A percentile compares a stretch with the other conserved stretches of the same genome.
These are phyloP conservation scores for Amblyopsis hoosieri DNA, from an alignment of 2,797 vertebrate species.

Conservation along the genomic window DNA sequence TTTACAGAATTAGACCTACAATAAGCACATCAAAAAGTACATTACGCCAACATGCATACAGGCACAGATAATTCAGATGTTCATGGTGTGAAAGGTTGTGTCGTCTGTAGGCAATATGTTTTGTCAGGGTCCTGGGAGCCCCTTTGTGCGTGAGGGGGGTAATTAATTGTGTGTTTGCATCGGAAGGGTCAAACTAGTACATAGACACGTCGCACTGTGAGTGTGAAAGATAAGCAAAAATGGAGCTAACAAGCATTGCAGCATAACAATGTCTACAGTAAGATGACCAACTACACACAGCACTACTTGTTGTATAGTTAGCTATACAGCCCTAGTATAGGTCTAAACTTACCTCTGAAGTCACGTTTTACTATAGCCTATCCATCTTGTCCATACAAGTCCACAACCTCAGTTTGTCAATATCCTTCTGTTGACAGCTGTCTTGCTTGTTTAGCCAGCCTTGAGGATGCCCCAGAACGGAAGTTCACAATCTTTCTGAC, in stretches of 20 bases:
- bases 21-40: no score
- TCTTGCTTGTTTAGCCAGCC: constrained; percentile 33
- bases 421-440: constrained; percentile 43
- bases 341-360: constrained; percentile 72
- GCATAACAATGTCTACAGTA: no score
- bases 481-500: constrained; percentile 32
- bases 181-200: neutral
- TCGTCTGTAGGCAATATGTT: no score
- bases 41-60: no score
- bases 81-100: no score
- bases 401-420: constrained; percentile 50
- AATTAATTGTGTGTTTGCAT: no score
- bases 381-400: constrained; percentile 59
- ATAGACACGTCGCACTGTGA: neutral
- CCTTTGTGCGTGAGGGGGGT: no score
- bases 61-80: no score
- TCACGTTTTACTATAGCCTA: constrained; percentile 61
- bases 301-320: no score
- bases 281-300: no score
- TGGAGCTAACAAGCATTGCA: neutral
- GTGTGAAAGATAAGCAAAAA: neutral
- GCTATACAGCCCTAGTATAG: neutral
- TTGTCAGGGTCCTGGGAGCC: no score
- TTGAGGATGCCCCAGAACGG: constrained; percentile 28
- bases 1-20: no score